Evolutionary conservation across 2,888 invertebrate species (phyloP).

Genomic region (Geotrupes spiniger): DNA sequence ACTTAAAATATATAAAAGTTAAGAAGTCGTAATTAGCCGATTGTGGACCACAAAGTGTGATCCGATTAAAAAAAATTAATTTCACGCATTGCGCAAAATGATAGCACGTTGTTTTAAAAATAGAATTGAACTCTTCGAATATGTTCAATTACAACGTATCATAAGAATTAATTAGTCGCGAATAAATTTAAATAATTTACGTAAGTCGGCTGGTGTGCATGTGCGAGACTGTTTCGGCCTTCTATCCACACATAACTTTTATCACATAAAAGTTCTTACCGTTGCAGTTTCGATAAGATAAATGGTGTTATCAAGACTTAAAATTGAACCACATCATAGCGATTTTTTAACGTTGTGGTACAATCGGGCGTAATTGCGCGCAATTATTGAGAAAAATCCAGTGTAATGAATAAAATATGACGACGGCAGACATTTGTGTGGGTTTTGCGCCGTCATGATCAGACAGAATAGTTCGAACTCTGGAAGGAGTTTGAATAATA

Average conservation of each 20-base stretch:
- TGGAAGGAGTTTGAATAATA: slow-evolving; percentile 10
- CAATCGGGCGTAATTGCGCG: neutral
- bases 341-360: slow-evolving; percentile 3
- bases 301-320: slow-evolving; percentile 14
- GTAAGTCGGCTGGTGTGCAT: neutral
- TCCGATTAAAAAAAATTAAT: too few species aligned
- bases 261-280: slow-evolving; percentile 10
- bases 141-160: too few species aligned
- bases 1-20: too few species aligned
- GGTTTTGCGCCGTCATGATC: slow-evolving; percentile 8
- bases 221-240: neutral
- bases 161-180: neutral
- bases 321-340: slow-evolving; percentile 11
- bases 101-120: too few species aligned
- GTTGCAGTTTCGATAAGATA: slow-evolving; percentile 20
- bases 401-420: too few species aligned
- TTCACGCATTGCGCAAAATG: too few species aligned
- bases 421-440: too few species aligned
- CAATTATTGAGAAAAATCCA: too few species aligned
- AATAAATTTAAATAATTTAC: slow-evolving; percentile 2
- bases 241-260: slow-evolving; percentile 2
- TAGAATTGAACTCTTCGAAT: too few species aligned
- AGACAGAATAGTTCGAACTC: slow-evolving; percentile 10
- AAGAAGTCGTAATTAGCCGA: too few species aligned
- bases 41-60: too few species aligned